phyloP scores from a whole-genome alignment of 2,888 invertebrate genomes.

The Syrista parreyssii region DNA sequence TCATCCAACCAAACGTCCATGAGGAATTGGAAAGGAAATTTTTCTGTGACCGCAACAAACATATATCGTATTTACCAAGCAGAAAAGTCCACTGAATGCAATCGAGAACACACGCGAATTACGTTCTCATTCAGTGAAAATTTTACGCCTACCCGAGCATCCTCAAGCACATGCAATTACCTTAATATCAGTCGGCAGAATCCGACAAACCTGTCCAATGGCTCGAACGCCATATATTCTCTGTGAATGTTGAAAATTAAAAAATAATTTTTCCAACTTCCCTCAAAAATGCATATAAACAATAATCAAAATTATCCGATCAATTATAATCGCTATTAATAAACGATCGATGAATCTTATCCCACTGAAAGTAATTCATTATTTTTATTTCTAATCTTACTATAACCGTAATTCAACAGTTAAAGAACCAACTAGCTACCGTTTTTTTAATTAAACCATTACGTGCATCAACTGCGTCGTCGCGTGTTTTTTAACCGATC shows the following conservation, averaged over 20 bases:
- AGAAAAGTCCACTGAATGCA: neutral
- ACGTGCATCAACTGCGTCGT: neutral
- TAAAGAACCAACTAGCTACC: neutral
- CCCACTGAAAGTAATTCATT: neutral
- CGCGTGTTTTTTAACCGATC: neutral
- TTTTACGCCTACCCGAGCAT: neutral
- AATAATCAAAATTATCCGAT: neutral
- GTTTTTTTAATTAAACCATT: neutral
- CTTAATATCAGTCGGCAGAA: neutral
- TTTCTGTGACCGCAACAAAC: neutral
- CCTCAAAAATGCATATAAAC: neutral
- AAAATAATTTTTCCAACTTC: neutral
- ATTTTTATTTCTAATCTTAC: neutral
- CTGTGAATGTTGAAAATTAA: neutral
- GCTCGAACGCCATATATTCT: neutral
- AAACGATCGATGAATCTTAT: neutral
- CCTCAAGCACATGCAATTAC: neutral
- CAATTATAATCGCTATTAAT: neutral
- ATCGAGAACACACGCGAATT: neutral
- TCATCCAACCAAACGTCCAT: neutral
- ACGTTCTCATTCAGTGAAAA: neutral
- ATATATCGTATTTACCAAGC: neutral
- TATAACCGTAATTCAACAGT: neutral
- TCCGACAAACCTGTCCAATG: neutral
- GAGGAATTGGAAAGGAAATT: neutral